A percentile compares a stretch with the other conserved stretches of the same genome.
Evolutionary conservation across 2,113 vertebrate genomes (phyloP).

Genomic region (Cololabis saira): DNA sequence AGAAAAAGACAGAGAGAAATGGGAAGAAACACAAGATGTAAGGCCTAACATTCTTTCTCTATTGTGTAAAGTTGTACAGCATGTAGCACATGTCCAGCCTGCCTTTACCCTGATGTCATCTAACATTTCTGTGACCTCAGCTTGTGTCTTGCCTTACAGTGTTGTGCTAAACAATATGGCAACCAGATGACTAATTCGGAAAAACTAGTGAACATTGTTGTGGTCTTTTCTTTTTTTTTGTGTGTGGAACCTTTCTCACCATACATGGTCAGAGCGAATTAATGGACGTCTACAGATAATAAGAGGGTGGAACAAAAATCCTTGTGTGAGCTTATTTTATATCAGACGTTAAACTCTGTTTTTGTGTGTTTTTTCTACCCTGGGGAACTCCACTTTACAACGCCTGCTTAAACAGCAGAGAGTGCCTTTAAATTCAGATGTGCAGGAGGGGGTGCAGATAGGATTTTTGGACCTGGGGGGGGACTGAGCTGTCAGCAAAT

Average conservation of each 20-base stretch:
- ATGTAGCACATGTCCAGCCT: conserved; percentile 53
- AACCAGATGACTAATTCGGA: conserved; percentile 64
- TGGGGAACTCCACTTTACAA: background rate
- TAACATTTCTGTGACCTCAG: conserved; percentile 61
- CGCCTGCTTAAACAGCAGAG: no score
- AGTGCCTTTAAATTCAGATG: no score
- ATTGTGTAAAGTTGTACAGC: conserved; percentile 21
- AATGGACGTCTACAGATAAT: conserved; percentile 35
- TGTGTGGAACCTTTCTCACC: conserved; percentile 45
- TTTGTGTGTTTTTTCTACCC: conserved; percentile 18
- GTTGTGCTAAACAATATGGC: conserved; percentile 39
- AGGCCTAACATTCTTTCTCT: conserved; percentile 20
- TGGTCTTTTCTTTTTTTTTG: conserved; percentile 12
- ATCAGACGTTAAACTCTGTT: conserved; percentile 5
- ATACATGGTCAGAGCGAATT: conserved; percentile 65
- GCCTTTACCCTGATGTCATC: conserved; percentile 69
- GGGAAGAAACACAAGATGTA: conserved; percentile 1
- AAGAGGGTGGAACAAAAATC: conserved; percentile 15
- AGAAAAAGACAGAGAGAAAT: conserved; percentile 1
- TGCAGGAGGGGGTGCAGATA: no score
- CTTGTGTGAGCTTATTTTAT: no score
- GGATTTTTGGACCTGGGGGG: no score
- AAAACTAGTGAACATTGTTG: conserved; percentile 64
- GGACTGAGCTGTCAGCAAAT: no score
- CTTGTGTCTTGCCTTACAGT: conserved; percentile 42